A percentile compares a stretch with the other conserved stretches of the same genome.
Conservation (phyloP, 2,797 vertebrate genomes). For the Morelia viridis region DNA sequence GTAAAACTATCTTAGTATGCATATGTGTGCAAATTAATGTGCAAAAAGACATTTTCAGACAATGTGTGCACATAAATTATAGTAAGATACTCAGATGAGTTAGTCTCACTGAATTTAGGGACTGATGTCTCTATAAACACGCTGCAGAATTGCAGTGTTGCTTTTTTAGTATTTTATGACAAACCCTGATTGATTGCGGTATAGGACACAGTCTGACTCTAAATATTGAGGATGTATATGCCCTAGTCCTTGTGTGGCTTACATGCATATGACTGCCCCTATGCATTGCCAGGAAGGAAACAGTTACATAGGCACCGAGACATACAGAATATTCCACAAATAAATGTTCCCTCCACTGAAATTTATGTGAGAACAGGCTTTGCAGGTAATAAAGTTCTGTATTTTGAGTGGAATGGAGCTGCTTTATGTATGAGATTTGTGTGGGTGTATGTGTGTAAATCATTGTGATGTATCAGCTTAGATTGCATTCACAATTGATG, state of each 20-base stretch:
- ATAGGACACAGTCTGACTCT: not conserved
- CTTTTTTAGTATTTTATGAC: not conserved
- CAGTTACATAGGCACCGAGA: not conserved
- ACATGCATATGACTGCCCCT: not conserved
- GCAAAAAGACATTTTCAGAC: not conserved
- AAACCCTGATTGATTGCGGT: not conserved
- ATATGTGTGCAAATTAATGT: not conserved
- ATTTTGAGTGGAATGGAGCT: not conserved
- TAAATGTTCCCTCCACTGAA: not conserved
- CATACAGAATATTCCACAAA: not conserved
- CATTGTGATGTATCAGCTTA: not conserved
- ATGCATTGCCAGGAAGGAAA: not conserved
- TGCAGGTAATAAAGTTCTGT: not conserved
- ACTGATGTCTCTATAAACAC: not conserved
- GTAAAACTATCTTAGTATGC: not conserved
- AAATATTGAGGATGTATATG: not conserved
- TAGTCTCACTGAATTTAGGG: not conserved
- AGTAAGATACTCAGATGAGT: not conserved
- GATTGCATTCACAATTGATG: not conserved
- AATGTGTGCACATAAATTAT: not conserved
- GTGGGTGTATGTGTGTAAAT: not conserved
- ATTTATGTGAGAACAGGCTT: not conserved
- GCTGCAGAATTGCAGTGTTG: not conserved
- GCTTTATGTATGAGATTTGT: not conserved
- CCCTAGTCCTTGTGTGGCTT: not conserved